Conservation (phyloP, 2,797 vertebrate species). For the Phylloscopus collybita region DNA sequence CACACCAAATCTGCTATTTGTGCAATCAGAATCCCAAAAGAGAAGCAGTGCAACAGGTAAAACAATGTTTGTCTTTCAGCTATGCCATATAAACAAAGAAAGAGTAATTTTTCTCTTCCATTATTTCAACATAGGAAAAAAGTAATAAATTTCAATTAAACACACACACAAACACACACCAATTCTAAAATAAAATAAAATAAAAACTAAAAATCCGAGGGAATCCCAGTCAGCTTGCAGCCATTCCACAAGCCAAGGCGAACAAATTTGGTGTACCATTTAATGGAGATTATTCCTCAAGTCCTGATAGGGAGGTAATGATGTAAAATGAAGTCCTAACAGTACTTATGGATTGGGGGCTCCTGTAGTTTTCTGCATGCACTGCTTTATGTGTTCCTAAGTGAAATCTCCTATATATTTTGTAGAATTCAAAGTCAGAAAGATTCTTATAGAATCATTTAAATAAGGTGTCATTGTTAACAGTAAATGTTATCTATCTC, state of each 20-base stretch:
- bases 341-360: background rate
- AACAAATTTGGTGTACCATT: background rate
- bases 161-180: accelerated
- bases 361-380: background rate
- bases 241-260: background rate
- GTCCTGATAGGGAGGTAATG: background rate
- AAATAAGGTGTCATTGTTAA: background rate
- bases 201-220: background rate
- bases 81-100: background rate
- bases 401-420: background rate
- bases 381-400: background rate
- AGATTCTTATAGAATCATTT: background rate
- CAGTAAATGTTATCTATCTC: background rate
- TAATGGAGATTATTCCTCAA: background rate
- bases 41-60: background rate
- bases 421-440: background rate
- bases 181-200: background rate
- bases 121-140: background rate
- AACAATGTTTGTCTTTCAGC: background rate
- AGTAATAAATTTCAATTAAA: background rate
- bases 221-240: background rate
- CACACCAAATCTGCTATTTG: background rate
- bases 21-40: background rate
- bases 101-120: background rate
- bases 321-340: background rate